Evolutionary conservation across 2,797 vertebrate genomes (phyloP).

Genomic region (Tapera naevia): DNA sequence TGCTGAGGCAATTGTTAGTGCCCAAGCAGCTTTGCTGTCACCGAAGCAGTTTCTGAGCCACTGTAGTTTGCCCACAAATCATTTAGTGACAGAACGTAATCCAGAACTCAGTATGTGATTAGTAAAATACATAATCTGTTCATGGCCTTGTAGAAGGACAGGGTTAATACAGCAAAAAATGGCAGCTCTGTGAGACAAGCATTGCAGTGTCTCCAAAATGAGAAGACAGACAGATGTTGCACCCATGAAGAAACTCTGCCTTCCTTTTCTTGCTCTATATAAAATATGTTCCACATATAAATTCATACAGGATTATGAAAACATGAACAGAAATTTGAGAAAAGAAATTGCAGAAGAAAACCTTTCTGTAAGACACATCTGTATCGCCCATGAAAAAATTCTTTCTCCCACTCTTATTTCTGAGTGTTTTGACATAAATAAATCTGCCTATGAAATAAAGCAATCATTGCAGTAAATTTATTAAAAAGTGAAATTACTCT

Average conservation of each 20-base stretch:
- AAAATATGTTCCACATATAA: neutral
- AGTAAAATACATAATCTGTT: neutral
- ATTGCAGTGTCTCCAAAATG: neutral
- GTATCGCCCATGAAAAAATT: neutral
- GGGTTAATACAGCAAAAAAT: neutral
- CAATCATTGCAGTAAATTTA: neutral
- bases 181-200: neutral
- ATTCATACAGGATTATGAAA: neutral
- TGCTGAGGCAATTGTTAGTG: neutral
- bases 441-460: neutral
- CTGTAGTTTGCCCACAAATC: neutral
- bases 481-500: neutral
- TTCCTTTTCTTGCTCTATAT: neutral
- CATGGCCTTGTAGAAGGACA: neutral
- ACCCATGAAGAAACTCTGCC: neutral
- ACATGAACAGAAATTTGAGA: neutral
- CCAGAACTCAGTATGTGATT: neutral
- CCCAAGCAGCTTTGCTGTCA: neutral
- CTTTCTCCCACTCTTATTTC: neutral
- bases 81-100: neutral
- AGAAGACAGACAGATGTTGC: neutral
- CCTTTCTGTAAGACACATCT: neutral
- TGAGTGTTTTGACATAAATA: neutral
- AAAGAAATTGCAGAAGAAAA: neutral
- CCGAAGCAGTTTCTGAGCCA: neutral